Percentiles rank a stretch among this genome's conserved stretches.
Evolutionary conservation across 1,140 invertebrate species (phyloP).

Genomic region (Dendrolimus punctatus): DNA sequence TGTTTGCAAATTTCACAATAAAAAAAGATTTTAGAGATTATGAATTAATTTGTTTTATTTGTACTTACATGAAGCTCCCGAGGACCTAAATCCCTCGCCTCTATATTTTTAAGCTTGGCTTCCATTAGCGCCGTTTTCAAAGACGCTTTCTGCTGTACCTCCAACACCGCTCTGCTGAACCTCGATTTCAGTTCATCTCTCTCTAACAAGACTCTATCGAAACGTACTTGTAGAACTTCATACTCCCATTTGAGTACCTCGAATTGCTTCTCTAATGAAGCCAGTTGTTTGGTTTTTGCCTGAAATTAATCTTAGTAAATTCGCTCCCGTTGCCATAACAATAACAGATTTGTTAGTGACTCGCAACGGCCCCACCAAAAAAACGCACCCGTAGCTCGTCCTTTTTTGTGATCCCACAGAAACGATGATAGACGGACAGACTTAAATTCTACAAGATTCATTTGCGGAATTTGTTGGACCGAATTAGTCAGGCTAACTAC

Average conservation of each 20-base stretch:
- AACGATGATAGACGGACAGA: too few relatives aligned
- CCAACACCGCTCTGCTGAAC: constrained; percentile 86
- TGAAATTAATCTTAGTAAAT: constrained; percentile 33
- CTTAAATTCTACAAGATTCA: too few relatives aligned
- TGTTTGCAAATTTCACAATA: too few relatives aligned
- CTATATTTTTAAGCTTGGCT: constrained; percentile 48
- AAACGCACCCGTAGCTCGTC: too few relatives aligned
- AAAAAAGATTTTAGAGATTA: too few relatives aligned
- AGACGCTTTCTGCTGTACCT: constrained; percentile 88
- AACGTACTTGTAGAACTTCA: constrained; percentile 82
- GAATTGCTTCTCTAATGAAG: constrained; percentile 77
- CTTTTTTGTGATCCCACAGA: too few relatives aligned
- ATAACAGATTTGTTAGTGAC: background rate
- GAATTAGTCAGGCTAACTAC: too few relatives aligned
- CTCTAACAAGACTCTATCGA: constrained; percentile 82
- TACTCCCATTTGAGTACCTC: constrained; percentile 83
- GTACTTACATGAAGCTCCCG: constrained; percentile 46
- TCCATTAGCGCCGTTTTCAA: constrained; percentile 58
- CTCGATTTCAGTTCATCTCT: constrained; percentile 83
- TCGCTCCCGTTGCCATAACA: background rate
- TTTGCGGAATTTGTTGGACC: too few relatives aligned
- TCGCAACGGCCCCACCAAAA: background rate
- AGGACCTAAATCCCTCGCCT: constrained; percentile 39
- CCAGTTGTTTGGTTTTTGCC: constrained; percentile 76
- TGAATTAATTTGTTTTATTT: background rate